These are phyloP conservation scores for human DNA, from an alignment of 2,113 vertebrate genomes.

Conservation along the genomic window GRCh38 chr1:37274501-37275000, in stretches of 20 bases:
- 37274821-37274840: background rate
- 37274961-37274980: slow-evolving; percentile 65
- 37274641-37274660: background rate
- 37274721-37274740: background rate
- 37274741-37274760: background rate
- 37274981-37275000: slow-evolving; percentile 84
- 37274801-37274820: no score
- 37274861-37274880: background rate
- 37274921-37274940: background rate
- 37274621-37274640: slow-evolving; percentile 62
- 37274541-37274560: slow-evolving; percentile 15
- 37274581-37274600: slow-evolving; percentile 18
- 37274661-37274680: background rate
- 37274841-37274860: background rate
- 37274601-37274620: slow-evolving; percentile 67
- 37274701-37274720: slow-evolving; percentile 22
- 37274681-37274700: background rate
- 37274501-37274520: background rate
- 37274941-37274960: background rate
- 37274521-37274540: background rate
- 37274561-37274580: slow-evolving; percentile 45
- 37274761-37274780: background rate
- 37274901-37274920: rapidly evolving
- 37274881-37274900: background rate
- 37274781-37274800: background rate